Conservation (phyloP, 2,797 vertebrate genomes). For the Anguilla obscura region DNA sequence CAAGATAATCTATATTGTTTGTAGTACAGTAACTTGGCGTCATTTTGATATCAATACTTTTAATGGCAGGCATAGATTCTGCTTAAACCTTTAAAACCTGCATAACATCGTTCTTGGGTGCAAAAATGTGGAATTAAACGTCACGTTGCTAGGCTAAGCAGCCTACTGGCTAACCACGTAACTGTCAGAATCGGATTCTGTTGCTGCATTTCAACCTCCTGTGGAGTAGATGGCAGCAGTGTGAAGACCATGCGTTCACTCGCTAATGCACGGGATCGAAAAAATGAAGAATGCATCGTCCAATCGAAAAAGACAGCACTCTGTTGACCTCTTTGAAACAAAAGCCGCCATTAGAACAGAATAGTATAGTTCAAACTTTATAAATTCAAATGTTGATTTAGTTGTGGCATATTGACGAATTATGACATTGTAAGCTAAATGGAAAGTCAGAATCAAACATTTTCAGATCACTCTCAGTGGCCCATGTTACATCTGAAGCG, state of each 20-base stretch:
- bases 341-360: slow-evolving; percentile 8
- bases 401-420: not conserved
- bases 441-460: slow-evolving; percentile 16
- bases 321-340: slow-evolving; percentile 18
- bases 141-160: not conserved
- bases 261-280: not conserved
- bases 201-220: slow-evolving; percentile 8
- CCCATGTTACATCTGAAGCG: slow-evolving; percentile 16
- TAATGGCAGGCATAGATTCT: too few species aligned
- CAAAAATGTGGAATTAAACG: too few species aligned
- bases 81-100: too few species aligned
- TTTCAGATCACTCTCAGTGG: slow-evolving; percentile 6
- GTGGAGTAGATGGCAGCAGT: not conserved
- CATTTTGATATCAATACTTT: too few species aligned
- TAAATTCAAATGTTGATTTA: not conserved
- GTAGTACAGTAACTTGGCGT: too few species aligned
- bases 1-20: too few species aligned
- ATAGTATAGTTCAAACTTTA: not conserved
- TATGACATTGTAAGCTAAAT: not conserved
- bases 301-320: slow-evolving; percentile 12
- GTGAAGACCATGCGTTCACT: not conserved
- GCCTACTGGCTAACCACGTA: not conserved
- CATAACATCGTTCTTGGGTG: too few species aligned
- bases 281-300: not conserved
- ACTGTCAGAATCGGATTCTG: not conserved